phyloP scores from a whole-genome alignment of 1,140 invertebrate genomes.

The Hermatobates lingyangjiaoensis region DNA sequence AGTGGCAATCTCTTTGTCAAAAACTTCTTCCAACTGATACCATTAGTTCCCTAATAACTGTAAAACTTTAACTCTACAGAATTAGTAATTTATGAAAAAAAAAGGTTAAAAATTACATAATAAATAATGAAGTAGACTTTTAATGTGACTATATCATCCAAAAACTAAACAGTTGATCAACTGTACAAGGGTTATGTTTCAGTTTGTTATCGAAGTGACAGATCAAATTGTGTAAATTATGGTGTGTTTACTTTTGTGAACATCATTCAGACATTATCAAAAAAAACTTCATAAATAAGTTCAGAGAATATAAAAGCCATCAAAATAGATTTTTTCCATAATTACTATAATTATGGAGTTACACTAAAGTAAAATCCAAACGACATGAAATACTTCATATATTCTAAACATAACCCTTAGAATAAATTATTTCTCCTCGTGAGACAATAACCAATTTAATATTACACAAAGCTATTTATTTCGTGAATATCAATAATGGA shows the following conservation, averaged over 20 bases:
- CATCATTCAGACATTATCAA: no score
- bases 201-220: no score
- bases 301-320: no score
- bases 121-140: no score
- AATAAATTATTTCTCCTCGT: slow-evolving; percentile 1
- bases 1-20: no score
- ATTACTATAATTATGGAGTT: neutral
- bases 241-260: no score
- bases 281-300: no score
- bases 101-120: no score
- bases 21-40: neutral
- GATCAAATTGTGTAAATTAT: no score
- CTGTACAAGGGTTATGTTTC: no score
- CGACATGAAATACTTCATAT: neutral
- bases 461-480: neutral
- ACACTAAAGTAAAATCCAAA: neutral
- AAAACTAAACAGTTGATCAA: no score
- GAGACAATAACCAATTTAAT: neutral
- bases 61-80: neutral
- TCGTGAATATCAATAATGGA: neutral
- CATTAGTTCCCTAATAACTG: neutral
- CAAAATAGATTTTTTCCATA: neutral
- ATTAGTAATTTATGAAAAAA: neutral
- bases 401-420: neutral
- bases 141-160: no score